Percentiles rank a stretch among this genome's conserved stretches.
Evolutionary conservation across 2,888 invertebrate genomes (phyloP).

Genomic region (Plebejus melissa): DNA sequence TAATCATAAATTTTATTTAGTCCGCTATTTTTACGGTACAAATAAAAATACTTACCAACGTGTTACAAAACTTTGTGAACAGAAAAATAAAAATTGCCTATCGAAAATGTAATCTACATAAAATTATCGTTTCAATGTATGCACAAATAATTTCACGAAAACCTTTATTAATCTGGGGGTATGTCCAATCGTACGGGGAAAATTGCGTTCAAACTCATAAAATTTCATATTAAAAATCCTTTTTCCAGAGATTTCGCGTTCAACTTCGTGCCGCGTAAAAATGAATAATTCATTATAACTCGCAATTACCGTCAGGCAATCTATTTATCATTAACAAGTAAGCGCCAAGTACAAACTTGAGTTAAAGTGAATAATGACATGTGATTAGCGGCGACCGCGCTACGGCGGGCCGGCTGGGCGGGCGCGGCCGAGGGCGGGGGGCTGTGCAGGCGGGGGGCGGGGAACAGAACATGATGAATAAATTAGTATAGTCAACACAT

Average conservation of each 20-base stretch:
- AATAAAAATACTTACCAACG: neutral
- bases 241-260: constrained; percentile 13
- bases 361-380: constrained; percentile 35
- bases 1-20: neutral
- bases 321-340: constrained; percentile 32
- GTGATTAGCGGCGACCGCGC: constrained; percentile 33
- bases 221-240: constrained; percentile 14
- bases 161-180: constrained; percentile 10
- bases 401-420: neutral
- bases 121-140: neutral
- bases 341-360: constrained; percentile 33
- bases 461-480: constrained; percentile 30
- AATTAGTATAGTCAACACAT: constrained; percentile 29
- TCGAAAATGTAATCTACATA: neutral
- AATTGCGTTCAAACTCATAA: constrained; percentile 16
- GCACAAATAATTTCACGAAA: constrained; percentile 1
- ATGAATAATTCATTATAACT: constrained; percentile 25
- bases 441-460: neutral
- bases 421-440: neutral
- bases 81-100: neutral
- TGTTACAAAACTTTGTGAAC: neutral
- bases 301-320: constrained; percentile 24
- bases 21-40: too few species aligned
- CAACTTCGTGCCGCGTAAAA: constrained; percentile 20
- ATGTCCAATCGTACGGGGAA: neutral